Base-by-base conservation (phyloP, 2,113 vertebrate genomes). In the Regulus satrapa region DNA sequence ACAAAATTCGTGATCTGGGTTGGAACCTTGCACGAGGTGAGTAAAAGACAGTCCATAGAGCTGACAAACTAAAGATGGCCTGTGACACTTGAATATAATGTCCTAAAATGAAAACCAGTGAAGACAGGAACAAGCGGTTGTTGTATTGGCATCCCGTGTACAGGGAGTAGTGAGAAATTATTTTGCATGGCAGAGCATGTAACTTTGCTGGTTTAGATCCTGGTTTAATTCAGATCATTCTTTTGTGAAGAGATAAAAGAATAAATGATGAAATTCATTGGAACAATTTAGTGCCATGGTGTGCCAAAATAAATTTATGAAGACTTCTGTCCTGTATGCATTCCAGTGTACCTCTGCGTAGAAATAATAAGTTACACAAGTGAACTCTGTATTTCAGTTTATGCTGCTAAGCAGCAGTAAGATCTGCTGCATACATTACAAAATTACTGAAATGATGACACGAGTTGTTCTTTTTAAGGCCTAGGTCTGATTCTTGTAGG, bases 1-100 rank as follows among this genome's bases (percentile, higher is more conserved):
- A 95, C 95, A 96, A 97, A 95, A 95, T 96, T 95, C 38, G 62
- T 96, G 94, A 79, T 93, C 93, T 96, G 92, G 85, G 91, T 94
- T 97, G 95, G 94, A 93, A 95, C 92, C 78, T 91, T 82, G 71
- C 67, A 89, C 0, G n/a, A 95, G 94, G 92, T 92, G 71, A 97
- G 94, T 96, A 95, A 40, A 64, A 95, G 93, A 78, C 40, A 88
- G 79, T 86, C 41, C 26, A n/a, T 77, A 77, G 79, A 94, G 63
- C 79, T 95, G 92, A 52, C 66, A 94, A 89, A 38, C 41, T 91
- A 89, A 66, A 93, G 94, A 55, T 79, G 89, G 81, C 89, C 93
- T 97, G 89, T 10, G 28, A 45, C 77, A 73, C 62, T 86, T 85
- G 38, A 51, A 16, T 92, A 84, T 43, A 7, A 80, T 89, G 63